Base-by-base conservation (phyloP, 2,888 invertebrate species). In the Drosophila infuscata region DNA sequence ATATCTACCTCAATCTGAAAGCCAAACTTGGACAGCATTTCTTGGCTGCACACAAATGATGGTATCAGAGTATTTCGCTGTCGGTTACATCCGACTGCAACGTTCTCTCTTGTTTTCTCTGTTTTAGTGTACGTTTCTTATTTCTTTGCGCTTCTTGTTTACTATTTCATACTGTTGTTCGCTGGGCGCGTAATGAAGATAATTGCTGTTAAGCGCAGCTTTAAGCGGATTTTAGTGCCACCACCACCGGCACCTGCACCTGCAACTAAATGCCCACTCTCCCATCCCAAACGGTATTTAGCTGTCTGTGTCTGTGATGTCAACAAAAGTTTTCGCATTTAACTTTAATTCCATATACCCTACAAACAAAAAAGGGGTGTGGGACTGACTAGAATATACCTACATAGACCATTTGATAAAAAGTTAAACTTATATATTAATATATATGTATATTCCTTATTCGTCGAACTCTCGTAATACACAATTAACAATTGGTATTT, bases 161-260 rank as follows among this genome's bases (percentile, higher is more conserved):
- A 71, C 46, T 71, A 67, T 73, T 70, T 74, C 81, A 87, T 81
- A 81, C 83, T 76, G 83, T 80, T 71, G 83, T 70, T 73, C 67
- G 87, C 87, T 41, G 56, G 43, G 65, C 84, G 74, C 81, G 82
- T 87, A 87, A 87, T 89, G 89, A 87, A 89, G 87, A 87, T 87
- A 89, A 87, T 87, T 89, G 87, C 87, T 87, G 89, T 81, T 89
- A 81, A 87, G 87, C 87, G 84, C 83, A 84, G 79, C 81, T 81
- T 70, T 82, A 74, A 81, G 75, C 82, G 89, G 88, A 86, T 86
- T 86, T 88, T 68, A 60, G 57, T 62, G 73, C 79, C 77, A 83
- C 76, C 46, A 71, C 48, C 46, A 67, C 52, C 48, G 1, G 25
- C 25, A 25, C 25, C 25, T 30, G 25, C 25, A 25, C 25, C 25